Percentiles rank a stretch among this genome's conserved stretches.
phyloP scores from a whole-genome alignment of 2,113 vertebrate species.

The Menidia beryllina region DNA sequence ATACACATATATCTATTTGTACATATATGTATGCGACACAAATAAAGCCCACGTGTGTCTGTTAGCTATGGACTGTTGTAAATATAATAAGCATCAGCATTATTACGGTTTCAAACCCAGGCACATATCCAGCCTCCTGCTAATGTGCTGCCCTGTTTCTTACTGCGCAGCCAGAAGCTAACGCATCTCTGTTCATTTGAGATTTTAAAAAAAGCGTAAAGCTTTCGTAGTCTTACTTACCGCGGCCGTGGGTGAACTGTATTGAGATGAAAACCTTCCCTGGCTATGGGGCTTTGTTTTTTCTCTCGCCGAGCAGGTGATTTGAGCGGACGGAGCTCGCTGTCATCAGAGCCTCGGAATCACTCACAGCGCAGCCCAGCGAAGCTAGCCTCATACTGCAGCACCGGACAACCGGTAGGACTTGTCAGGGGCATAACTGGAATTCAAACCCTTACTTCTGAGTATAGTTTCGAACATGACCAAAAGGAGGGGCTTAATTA shows the following conservation, averaged over 20 bases:
- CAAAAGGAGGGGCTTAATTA: rapidly evolving
- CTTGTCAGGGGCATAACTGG: neutral
- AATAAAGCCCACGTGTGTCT: neutral
- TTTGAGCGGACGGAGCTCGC: neutral
- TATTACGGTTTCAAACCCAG: neutral
- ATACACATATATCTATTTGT: too few relatives aligned
- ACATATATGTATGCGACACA: neutral
- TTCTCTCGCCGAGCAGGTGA: conserved; percentile 5
- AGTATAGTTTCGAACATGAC: neutral
- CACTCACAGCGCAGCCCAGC: neutral
- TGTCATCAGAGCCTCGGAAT: conserved; percentile 6
- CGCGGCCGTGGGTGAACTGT: neutral
- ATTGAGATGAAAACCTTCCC: neutral
- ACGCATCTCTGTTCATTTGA: neutral
- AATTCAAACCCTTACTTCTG: neutral
- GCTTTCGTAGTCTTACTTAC: conserved; percentile 15
- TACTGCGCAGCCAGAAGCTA: conserved; percentile 26
- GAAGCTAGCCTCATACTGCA: conserved; percentile 30
- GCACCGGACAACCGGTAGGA: conserved; percentile 12
- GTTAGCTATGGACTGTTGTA: neutral
- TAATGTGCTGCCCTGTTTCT: neutral
- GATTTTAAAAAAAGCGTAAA: neutral
- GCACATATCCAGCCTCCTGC: neutral
- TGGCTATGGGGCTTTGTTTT: neutral
- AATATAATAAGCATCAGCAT: neutral